Conservation (phyloP, 2,888 invertebrate species). For the Amorpha juglandis region DNA sequence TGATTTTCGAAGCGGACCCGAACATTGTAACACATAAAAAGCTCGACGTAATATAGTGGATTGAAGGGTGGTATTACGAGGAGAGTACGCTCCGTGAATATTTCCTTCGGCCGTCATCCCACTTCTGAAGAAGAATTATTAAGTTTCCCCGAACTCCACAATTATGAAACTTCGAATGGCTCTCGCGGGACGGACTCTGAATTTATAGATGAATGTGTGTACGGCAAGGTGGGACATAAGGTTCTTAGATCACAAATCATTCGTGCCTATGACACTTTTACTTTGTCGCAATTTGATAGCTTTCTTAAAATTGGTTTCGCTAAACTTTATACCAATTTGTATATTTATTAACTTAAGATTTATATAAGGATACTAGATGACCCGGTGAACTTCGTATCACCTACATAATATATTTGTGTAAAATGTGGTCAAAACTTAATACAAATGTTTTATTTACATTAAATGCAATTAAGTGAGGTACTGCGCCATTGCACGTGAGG, state of each 20-base stretch:
- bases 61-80: conserved; percentile 67
- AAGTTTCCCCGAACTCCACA: conserved; percentile 83
- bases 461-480: no score
- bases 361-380: no score
- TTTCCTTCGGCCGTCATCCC: conserved; percentile 80
- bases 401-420: no score
- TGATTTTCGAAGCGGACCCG: conserved; percentile 57
- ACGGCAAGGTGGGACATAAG: conserved; percentile 35
- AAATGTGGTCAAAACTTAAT: no score
- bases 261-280: background rate
- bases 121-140: conserved; percentile 84
- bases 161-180: conserved; percentile 85
- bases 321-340: background rate
- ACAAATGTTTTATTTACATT: no score
- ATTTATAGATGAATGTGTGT: conserved; percentile 83
- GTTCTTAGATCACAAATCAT: conserved; percentile 17
- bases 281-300: background rate
- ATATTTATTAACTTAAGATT: no score
- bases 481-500: no score
- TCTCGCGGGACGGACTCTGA: conserved; percentile 81
- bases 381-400: no score
- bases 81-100: conserved; percentile 79
- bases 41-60: conserved; percentile 68
- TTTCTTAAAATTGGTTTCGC: background rate
- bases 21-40: conserved; percentile 70